Conservation (phyloP, 2,113 vertebrate genomes). For the Columbina picui region DNA sequence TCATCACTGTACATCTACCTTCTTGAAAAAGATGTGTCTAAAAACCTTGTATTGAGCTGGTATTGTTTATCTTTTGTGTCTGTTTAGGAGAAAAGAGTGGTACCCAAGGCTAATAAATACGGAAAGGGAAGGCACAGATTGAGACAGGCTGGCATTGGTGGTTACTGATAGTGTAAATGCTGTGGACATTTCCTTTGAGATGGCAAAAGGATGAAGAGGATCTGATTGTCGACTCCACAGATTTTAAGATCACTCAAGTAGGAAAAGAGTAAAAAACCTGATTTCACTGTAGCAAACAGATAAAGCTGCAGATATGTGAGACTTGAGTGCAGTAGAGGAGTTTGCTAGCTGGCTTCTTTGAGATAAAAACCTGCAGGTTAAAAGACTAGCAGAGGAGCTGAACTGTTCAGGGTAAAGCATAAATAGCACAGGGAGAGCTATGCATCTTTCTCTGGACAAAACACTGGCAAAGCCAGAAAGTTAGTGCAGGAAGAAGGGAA, state of each 20-base stretch:
- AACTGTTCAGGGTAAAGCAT: neutral
- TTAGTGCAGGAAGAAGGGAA: neutral
- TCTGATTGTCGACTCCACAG: neutral
- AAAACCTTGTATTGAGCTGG: neutral
- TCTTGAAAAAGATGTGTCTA: neutral
- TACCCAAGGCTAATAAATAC: neutral
- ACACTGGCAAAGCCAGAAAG: neutral
- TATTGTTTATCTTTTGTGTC: neutral
- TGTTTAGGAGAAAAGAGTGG: neutral
- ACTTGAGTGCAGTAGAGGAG: neutral
- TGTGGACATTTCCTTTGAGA: neutral
- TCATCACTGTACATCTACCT: neutral
- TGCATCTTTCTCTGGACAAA: neutral
- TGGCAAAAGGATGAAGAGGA: neutral
- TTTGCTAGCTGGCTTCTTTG: conserved; percentile 14
- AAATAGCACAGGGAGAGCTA: neutral
- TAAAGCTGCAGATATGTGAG: neutral
- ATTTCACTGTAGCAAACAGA: neutral
- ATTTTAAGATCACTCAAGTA: neutral
- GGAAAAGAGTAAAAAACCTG: neutral
- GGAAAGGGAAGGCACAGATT: neutral
- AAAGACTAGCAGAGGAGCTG: neutral
- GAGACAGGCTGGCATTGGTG: neutral
- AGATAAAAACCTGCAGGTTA: neutral
- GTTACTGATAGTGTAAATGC: neutral